Evolutionary conservation across 2,797 vertebrate species (phyloP), one percentile per base, ranked within the genome.

Genomic region (Rhadinocentrus ornatus): DNA sequence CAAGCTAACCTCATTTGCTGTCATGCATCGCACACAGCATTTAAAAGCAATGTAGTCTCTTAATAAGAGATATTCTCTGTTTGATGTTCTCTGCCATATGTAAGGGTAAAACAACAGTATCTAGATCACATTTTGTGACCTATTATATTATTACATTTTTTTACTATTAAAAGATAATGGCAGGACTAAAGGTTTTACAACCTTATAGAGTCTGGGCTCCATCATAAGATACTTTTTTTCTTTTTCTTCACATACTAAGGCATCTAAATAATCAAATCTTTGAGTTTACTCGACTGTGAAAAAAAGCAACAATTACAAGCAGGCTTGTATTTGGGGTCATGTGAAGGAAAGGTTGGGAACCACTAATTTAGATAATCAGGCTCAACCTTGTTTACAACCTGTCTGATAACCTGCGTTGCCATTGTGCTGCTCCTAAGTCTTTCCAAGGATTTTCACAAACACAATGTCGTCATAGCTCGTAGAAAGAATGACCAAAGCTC

Each of bases 1-100:
- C 0, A 11, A 59, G 59, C 76, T 75, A 78, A 87, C 79, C 68
- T 69, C 62, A 6, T 60, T 63, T 29, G 50, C 44, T 58, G 8
- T 61, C 46, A 13, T 52, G 52, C 68, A 58, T 64, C 32, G 20
- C 62, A 61, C 27, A 57, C 2, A 27, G 18, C 18, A 31, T 31
- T 27, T 8, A 24, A 11, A 53, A 27, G 24, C 10, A 27, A 1
- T 53, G 52, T 27, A 24, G 52, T 53, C 52, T 52, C 11, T 12
- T 26, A 24, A 52, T 12, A 22, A 13, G 24, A 53, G 13, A 27
- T 16, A 1, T 2, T 26, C 24, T 53, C 10, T 27, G 15, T 58
- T 13, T 20, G 1, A 11, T 58, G 13, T 58, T 58, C 20, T 34
- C 10, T 22, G 10, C 10, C 20, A 22, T 57, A 57, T 34, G 10